These are phyloP conservation scores for Umimayanthus kanabou DNA, from an alignment of 92 coral and sea anemone species.

Conservation along the genomic window DNA sequence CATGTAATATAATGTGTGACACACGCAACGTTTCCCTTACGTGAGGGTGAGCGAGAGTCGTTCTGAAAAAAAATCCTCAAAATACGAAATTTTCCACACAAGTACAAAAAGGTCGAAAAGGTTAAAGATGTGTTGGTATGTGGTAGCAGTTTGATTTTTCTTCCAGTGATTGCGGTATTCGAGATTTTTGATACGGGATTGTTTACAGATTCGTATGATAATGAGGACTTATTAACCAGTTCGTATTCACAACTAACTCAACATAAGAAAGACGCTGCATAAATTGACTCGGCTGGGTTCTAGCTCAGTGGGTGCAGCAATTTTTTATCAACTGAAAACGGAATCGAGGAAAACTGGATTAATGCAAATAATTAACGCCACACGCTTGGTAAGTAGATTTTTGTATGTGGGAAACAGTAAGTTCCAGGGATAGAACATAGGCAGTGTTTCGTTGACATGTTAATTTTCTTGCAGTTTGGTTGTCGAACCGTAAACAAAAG, in stretches of 20 bases:
- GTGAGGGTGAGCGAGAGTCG: not conserved
- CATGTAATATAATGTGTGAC: not conserved
- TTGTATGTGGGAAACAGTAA: not conserved
- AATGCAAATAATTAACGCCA: not conserved
- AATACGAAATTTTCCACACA: not conserved
- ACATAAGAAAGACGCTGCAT: slow-evolving; percentile 38
- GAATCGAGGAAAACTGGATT: not conserved
- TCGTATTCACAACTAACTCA: slow-evolving; percentile 28
- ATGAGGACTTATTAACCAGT: slow-evolving; percentile 36
- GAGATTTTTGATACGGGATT: not conserved
- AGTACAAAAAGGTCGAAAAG: not conserved
- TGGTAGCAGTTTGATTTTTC: not conserved
- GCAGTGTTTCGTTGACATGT: not conserved
- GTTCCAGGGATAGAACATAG: not conserved
- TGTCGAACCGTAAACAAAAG: not conserved
- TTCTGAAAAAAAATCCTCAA: not conserved
- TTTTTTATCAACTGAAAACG: not conserved
- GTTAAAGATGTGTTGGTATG: not conserved
- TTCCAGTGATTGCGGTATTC: not conserved
- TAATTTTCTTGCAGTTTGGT: not conserved
- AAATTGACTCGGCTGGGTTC: slow-evolving; percentile 17
- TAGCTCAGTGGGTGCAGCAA: slow-evolving; percentile 28
- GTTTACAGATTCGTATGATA: slow-evolving; percentile 39
- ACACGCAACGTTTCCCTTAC: slow-evolving; percentile 7
- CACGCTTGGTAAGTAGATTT: slow-evolving; percentile 8